Percentiles rank a stretch among this genome's conserved stretches.
Conservation (phyloP, 1,140 invertebrate genomes). For the Lepeophtheirus salmonis region DNA sequence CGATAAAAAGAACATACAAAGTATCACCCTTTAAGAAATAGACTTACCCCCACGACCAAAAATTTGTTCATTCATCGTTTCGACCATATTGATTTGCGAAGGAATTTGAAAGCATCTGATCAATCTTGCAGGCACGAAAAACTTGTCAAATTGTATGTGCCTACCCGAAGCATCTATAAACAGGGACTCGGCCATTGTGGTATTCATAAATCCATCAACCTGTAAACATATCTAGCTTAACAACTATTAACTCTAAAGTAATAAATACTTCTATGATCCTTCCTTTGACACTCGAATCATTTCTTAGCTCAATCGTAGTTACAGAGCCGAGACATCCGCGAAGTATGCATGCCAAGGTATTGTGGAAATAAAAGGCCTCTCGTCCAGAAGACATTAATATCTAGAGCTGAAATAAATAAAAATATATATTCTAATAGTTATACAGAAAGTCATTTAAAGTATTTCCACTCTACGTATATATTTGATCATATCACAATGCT, state of each 20-base stretch:
- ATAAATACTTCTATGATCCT: conserved; percentile 2
- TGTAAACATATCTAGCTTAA: background rate
- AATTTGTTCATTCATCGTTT: background rate
- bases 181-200: background rate
- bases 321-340: background rate
- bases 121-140: conserved; percentile 11
- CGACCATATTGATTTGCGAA: background rate
- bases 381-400: conserved; percentile 4
- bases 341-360: conserved; percentile 7
- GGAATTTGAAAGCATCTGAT: conserved; percentile 13
- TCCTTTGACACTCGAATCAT: conserved; percentile 13
- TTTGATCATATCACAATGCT: no score
- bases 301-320: conserved; percentile 14
- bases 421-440: no score
- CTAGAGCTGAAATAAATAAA: no score
- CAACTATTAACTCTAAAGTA: background rate
- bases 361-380: conserved; percentile 1
- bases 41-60: background rate
- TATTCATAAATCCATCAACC: conserved; percentile 16
- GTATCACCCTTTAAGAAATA: background rate
- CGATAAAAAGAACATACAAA: background rate
- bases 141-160: background rate
- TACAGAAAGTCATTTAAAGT: no score
- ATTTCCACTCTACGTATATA: no score
- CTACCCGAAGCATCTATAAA: background rate